phyloP scores from a whole-genome alignment of 2,113 vertebrate species.

The Saimiri boliviensis region DNA sequence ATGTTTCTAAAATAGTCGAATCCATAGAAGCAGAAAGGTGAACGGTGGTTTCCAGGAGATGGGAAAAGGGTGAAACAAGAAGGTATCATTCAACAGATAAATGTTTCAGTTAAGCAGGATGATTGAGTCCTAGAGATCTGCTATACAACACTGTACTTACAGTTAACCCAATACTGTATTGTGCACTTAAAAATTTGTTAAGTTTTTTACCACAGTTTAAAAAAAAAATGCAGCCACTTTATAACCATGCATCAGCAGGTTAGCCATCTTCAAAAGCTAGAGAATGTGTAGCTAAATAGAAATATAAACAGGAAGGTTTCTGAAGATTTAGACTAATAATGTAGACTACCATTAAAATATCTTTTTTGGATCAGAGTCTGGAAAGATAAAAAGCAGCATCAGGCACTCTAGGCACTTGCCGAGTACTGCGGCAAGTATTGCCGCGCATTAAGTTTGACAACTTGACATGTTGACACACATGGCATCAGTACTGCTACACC shows the following conservation, averaged over 20 bases:
- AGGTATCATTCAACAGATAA: neutral
- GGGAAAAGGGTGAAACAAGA: neutral
- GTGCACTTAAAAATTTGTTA: neutral
- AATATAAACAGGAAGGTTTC: slow-evolving; percentile 4
- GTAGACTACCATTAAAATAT: slow-evolving; percentile 11
- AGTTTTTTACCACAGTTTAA: neutral
- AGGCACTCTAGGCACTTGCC: neutral
- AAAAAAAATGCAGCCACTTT: neutral
- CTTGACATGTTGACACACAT: neutral
- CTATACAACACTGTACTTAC: neutral
- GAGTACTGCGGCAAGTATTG: neutral
- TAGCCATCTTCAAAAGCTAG: slow-evolving; percentile 7
- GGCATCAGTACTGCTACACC: neutral
- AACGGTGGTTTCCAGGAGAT: no score
- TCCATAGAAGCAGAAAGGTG: neutral
- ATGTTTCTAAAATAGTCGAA: neutral
- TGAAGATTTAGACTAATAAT: neutral
- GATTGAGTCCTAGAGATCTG: neutral
- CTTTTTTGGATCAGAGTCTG: neutral
- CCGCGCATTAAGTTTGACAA: neutral
- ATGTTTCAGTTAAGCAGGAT: neutral
- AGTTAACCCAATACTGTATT: neutral
- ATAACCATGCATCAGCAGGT: neutral
- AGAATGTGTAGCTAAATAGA: neutral
- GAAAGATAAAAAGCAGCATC: neutral